Percentiles rank a stretch among this genome's conserved stretches.
Conservation (phyloP, 2,797 vertebrate species). For the Aphelocoma californica region DNA sequence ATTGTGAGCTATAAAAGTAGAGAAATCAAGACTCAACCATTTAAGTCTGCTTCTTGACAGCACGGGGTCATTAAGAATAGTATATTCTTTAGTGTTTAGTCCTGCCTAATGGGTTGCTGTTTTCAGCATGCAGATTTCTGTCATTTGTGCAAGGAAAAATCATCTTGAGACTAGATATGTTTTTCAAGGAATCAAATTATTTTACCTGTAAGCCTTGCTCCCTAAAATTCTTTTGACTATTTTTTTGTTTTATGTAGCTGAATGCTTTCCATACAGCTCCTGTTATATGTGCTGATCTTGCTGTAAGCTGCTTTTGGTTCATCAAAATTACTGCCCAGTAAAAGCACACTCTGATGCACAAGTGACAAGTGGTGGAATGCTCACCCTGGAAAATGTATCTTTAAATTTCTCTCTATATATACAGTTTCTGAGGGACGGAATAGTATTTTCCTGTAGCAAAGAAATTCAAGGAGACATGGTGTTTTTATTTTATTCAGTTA, state of each 20-base stretch:
- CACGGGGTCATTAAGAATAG: neutral
- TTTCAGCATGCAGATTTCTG: neutral
- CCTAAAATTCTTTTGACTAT: neutral
- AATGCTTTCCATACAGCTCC: neutral
- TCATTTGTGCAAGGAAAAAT: neutral
- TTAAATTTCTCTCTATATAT: neutral
- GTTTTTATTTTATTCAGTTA: constrained; percentile 14
- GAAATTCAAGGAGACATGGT: neutral
- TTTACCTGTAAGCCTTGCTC: neutral
- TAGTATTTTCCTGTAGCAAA: neutral
- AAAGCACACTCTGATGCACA: neutral
- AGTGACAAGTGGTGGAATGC: neutral
- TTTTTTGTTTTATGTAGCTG: neutral
- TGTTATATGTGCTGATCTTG: neutral
- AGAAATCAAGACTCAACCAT: neutral
- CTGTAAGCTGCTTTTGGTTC: neutral
- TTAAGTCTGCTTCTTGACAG: neutral
- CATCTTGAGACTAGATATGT: neutral
- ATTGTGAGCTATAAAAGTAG: neutral
- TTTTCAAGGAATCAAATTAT: neutral
- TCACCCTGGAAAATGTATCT: neutral
- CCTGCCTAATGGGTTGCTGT: neutral
- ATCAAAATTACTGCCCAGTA: neutral
- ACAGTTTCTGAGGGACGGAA: neutral
- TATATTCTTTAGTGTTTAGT: neutral